Conservation (phyloP, 2,113 vertebrate species). For the Marmota flaviventris region DNA sequence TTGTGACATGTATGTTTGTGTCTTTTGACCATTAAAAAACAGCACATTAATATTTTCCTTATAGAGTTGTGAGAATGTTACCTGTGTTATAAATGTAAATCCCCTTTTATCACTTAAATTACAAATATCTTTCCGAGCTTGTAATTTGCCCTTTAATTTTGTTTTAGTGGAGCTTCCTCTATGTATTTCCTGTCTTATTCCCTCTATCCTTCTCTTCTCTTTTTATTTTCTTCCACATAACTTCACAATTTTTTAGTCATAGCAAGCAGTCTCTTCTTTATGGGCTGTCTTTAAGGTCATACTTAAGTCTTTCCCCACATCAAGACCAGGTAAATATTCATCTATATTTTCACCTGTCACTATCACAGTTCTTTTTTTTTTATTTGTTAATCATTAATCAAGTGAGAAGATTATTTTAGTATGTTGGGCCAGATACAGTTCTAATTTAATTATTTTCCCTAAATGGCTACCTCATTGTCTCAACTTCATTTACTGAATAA, state of each 20-base stretch:
- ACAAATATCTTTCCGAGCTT: not conserved
- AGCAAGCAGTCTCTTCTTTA: not conserved
- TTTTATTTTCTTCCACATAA: not conserved
- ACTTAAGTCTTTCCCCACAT: not conserved
- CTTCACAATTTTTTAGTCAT: not conserved
- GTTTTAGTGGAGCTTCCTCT: not conserved
- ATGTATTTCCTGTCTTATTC: not conserved
- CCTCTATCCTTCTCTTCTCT: not conserved
- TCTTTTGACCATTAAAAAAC: not conserved
- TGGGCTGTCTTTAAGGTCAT: not conserved
- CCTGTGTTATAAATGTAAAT: not conserved
- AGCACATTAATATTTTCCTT: not conserved
- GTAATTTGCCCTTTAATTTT: not conserved
- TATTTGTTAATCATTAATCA: not conserved
- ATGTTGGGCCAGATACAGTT: not conserved
- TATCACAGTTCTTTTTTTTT: conserved; percentile 1
- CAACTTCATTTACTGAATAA: conserved; percentile 15
- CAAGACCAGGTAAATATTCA: not conserved
- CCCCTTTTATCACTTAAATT: not conserved
- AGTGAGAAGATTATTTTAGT: not conserved
- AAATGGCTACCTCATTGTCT: not conserved
- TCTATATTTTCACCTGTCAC: not conserved
- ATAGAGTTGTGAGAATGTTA: not conserved
- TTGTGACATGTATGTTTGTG: not conserved
- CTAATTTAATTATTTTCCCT: not conserved